Base-by-base conservation (phyloP, 2,888 invertebrate species). In the Brenthis ino region DNA sequence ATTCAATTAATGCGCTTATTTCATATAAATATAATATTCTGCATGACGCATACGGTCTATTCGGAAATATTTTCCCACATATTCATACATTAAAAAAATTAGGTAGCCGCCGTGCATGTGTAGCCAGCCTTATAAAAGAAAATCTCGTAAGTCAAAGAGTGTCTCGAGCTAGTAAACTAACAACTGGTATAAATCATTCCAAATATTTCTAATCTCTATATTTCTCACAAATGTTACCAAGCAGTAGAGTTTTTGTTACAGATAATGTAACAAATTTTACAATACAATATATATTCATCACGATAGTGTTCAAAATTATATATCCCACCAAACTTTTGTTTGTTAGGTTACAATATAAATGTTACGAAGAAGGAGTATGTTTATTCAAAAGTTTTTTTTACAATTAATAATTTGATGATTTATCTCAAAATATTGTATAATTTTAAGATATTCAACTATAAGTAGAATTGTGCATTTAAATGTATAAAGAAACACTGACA, bases 291-390 rank as follows among this genome's bases (percentile, higher is more conserved):
- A 37, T 50, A 57, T 56, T 37, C 24, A 37, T 24, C 57, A 33
- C 28, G n/a, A 47, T 51, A 60, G 20, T 66, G 64, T 75, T 75
- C 69, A 72, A 77, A 75, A 77, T 75, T 76, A 69, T 72, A 68
- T 63, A 74, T 77, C 79, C 79, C 79, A 79, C 79, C 79, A 75
- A 73, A 72, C 69, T 58, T 57, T 53, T 64, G 55, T 61, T 60
- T 37, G 16, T 53, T 53, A 63, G 51, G 53, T 53, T 61, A 61
- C n/a, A 33, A 57, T 57, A 13, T 33, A 16, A 37, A 37, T 53
- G 48, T 61, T 61, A 63, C 24, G 48, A 28, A 50, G 11, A 43
- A 43, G 1, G 37, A 11, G 37, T 43, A 43, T 43, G 37, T 11
- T 43, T 56, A 55, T 13, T 1, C n/a, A 33, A 33, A 6, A 1